Evolutionary conservation across 1,140 invertebrate genomes (phyloP).

Genomic region (Chironomus striatipennis): DNA sequence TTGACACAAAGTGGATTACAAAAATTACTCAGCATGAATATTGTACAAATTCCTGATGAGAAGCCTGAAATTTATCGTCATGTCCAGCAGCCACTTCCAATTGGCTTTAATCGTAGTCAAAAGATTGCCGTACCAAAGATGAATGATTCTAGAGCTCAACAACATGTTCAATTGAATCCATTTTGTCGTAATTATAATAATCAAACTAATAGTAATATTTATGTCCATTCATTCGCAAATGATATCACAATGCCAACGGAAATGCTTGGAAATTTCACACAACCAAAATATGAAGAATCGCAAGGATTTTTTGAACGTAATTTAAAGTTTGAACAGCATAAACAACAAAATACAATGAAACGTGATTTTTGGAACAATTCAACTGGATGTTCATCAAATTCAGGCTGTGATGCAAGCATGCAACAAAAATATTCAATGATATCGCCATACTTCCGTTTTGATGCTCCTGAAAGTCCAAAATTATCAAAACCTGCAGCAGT

Average conservation of each 20-base stretch:
- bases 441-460: background rate
- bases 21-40: background rate
- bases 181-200: background rate
- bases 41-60: background rate
- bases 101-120: conserved; percentile 1
- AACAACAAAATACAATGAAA: background rate
- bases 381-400: background rate
- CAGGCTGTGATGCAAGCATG: background rate
- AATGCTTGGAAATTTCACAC: background rate
- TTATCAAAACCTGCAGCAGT: background rate
- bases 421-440: background rate
- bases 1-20: background rate
- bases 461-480: background rate
- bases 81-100: background rate
- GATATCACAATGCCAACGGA: background rate
- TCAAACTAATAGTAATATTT: background rate
- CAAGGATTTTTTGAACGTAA: background rate
- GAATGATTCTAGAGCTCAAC: background rate
- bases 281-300: background rate
- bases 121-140: background rate
- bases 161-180: background rate
- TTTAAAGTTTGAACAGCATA: background rate
- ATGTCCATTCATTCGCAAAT: background rate
- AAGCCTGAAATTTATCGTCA: background rate
- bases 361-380: background rate